Base-by-base conservation (phyloP, 2,113 vertebrate genomes). In the Gymnarchus niloticus region DNA sequence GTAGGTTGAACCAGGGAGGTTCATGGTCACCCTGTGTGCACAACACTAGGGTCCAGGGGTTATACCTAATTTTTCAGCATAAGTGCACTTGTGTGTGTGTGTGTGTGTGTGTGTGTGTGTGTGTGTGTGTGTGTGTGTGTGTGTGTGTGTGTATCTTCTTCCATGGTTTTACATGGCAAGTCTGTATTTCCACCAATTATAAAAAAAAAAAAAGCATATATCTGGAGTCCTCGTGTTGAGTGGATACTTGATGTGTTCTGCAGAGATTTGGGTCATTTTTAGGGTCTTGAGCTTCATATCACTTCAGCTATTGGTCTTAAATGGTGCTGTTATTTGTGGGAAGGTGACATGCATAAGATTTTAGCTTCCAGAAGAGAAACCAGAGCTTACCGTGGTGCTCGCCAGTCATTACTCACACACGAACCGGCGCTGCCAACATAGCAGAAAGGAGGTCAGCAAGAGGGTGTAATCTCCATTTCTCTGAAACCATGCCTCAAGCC, bases 361-460 rank as follows among this genome's bases (percentile, higher is more conserved):
- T 51, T 81, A 46, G 77, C 77, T 23, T 25, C n/a, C 41, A 81
- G 44, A 81, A 6, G 44, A 49, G 44, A 25, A 81, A 81, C 48
- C 49, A 49, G 77, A 81, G 48, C n/a, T 44, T 4, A 3, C 25
- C 9, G 14, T 56, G 81, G 51, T 51, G 14, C 17, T 3, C 19
- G 10, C 17, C 81, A 33, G 51, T 28, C 25, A 37, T 54, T 37
- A 56, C 51, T 33, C 25, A 82, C n/a, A 33, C 17, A 33, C 81
- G 33, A 3, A 54, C 1, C 25, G 17, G 48, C 49, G 0, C 6
- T 37, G 80, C 80, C 80, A 81, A 28, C 48, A 33, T 49, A 48
- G 76, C 76, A 49, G 76, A 80, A 49, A 48, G 80, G 44, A 54
- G 83, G 56, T 84, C 83, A 84, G 52, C 12, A 61, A 21, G 9